phyloP scores from a whole-genome alignment of 2,113 vertebrate species.

The Ariopsis seemanni region DNA sequence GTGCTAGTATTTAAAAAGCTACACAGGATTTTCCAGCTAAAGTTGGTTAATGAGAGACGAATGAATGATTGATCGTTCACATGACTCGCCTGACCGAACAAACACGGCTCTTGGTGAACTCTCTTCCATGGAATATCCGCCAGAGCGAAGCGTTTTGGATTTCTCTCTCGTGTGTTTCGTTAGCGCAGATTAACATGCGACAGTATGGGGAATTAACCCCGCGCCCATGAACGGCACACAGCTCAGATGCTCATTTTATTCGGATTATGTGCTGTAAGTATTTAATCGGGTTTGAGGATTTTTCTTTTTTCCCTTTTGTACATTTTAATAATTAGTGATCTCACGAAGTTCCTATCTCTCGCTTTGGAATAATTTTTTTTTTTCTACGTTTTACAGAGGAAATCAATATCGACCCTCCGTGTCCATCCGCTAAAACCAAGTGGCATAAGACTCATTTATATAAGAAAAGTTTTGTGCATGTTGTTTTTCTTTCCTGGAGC shows the following conservation, averaged over 20 bases:
- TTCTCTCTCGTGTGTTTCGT: background rate
- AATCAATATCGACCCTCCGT: slow-evolving; percentile 28
- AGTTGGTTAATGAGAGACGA: too few species aligned
- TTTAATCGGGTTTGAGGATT: background rate
- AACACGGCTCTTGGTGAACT: background rate
- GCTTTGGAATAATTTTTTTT: slow-evolving; percentile 14
- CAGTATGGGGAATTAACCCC: background rate
- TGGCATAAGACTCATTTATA: slow-evolving; percentile 41
- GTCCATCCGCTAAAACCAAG: slow-evolving; percentile 3
- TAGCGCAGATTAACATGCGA: background rate
- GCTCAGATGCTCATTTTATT: slow-evolving; percentile 26
- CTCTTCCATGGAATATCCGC: too few species aligned
- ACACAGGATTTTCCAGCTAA: background rate
- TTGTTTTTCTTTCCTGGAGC: slow-evolving; percentile 15
- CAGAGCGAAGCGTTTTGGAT: background rate
- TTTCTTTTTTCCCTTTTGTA: background rate
- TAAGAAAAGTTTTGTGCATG: slow-evolving; percentile 43
- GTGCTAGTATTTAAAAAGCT: background rate
- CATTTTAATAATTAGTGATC: slow-evolving; percentile 36
- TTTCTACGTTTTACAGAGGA: slow-evolving; percentile 41
- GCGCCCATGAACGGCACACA: too few species aligned
- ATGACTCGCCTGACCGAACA: too few species aligned
- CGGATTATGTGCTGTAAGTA: slow-evolving; percentile 46
- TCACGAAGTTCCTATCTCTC: slow-evolving; percentile 33
- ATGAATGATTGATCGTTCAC: too few species aligned